These are phyloP conservation scores for Boulengeromyrus knoepffleri DNA, from an alignment of 2,113 vertebrate species.

Conservation along the genomic window DNA sequence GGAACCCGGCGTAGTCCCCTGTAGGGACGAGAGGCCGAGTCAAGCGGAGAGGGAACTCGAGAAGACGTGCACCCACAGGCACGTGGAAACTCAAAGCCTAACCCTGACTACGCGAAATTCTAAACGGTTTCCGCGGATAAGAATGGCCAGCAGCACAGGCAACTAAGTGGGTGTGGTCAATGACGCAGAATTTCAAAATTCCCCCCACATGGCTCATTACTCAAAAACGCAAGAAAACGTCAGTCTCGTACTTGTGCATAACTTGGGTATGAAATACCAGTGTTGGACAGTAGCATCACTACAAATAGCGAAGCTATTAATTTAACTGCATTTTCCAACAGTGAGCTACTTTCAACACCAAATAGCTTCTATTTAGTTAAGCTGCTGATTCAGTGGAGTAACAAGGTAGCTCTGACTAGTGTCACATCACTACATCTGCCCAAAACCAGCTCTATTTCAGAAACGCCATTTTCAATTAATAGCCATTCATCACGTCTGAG, in stretches of 20 bases:
- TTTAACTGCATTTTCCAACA: neutral
- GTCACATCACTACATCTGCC: neutral
- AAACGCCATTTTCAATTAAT: neutral
- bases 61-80: neutral
- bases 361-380: neutral
- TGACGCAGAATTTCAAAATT: neutral
- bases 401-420: neutral
- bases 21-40: constrained; percentile 29
- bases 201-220: neutral
- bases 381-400: neutral
- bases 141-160: neutral
- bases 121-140: neutral
- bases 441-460: neutral
- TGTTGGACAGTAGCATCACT: neutral
- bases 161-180: neutral
- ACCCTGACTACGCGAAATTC: neutral
- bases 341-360: neutral
- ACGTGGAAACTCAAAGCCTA: neutral
- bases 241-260: neutral
- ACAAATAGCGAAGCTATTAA: neutral
- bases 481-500: neutral
- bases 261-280: neutral
- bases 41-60: neutral
- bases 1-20: constrained; percentile 86
- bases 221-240: neutral